Evolutionary conservation across 64 coral and sea anemone species (phyloP), one percentile per base, ranked within the genome.

Genomic region (Acropora yongei): DNA sequence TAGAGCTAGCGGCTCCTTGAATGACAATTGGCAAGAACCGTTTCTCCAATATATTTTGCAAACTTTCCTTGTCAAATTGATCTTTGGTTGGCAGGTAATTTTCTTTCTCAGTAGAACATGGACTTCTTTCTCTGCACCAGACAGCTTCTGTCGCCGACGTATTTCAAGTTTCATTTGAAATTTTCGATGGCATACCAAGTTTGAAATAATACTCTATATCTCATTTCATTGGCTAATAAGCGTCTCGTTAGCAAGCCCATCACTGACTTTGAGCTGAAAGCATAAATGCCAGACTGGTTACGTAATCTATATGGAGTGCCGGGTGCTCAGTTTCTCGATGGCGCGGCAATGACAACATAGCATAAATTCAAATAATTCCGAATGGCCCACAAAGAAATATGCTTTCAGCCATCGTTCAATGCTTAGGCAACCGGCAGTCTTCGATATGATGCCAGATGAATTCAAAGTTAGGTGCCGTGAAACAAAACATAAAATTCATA

Each of bases 201-300:
- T 2, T 8, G 63, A 85, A 72, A 85, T 66, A 71, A 71, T 47
- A 67, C 44, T 45, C 17, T 20, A 39, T 16, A 44, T 47, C 63
- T 45, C 17, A n/a, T 84, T 63, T 19, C 65, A 85, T 72, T 85
- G 82, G 82, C 65, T 69, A 65, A 81, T 2, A 42, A 41, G 48
- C 30, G 30, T 81, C 20, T 60, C 20, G 16, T 47, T 78, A 18
- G 45, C 16, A 30, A 18, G 12, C 75, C 44, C 43, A 19, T 78
- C 45, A 5, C 44, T 0, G 10, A 78, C 2, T 6, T 1, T 1
- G 20, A 63, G 2, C 53, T 10, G 11, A 14, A 82, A 63, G 6
- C 51, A 10, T 55, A 10, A 55, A 55, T 55, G 57, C 4, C 40
- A 63, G 41, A 82, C 3, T 55, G 51, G 51, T 55, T 41, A 41